Conservation (phyloP, 2,113 vertebrate genomes). For the Nansenia antarctica region DNA sequence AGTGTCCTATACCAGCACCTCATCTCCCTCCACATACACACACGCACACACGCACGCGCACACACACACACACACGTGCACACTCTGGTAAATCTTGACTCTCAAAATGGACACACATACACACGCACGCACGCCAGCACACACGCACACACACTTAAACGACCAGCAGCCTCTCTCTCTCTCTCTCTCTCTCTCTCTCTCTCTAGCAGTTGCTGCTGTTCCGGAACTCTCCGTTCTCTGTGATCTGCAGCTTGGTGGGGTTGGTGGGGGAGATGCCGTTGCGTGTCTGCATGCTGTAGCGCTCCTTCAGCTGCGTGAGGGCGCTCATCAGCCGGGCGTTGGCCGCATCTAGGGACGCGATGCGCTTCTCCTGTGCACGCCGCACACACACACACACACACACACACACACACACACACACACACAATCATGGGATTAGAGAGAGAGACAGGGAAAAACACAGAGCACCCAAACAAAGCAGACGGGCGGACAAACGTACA, state of each 20-base stretch:
- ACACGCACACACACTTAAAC: background rate
- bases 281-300: conserved; percentile 98
- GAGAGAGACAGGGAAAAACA: background rate
- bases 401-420: background rate
- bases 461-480: background rate
- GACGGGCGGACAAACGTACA: background rate
- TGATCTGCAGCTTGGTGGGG: conserved; percentile 99
- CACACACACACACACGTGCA: background rate
- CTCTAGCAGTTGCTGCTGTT: conserved; percentile 98
- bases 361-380: conserved; percentile 87
- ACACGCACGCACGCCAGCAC: background rate
- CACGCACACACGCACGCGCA: background rate
- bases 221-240: conserved; percentile 98
- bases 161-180: background rate
- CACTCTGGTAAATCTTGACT: too few relatives aligned
- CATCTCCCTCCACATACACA: background rate
- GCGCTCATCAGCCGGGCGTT: conserved; percentile 97
- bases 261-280: conserved; percentile 99
- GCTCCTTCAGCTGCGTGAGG: conserved; percentile 98
- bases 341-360: conserved; percentile 93
- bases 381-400: background rate
- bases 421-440: too few relatives aligned
- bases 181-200: conserved; percentile 2
- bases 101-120: too few relatives aligned
- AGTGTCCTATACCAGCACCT: conserved; percentile 29